A percentile compares a stretch with the other conserved stretches of the same genome.
Evolutionary conservation across 2,113 vertebrate species (phyloP).

Genomic region (Motacilla tschutschensis): DNA sequence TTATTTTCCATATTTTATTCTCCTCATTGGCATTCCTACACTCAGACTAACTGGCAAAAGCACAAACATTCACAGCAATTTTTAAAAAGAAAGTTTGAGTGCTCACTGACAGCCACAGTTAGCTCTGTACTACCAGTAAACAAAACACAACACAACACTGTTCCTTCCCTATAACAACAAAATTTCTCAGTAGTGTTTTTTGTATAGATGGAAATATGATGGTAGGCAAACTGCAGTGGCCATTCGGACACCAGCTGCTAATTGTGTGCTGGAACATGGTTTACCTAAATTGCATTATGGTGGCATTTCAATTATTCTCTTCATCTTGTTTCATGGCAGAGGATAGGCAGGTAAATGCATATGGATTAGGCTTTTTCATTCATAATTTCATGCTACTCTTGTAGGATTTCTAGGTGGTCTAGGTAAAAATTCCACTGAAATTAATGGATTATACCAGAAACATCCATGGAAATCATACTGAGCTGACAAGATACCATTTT

Average conservation of each 20-base stretch:
- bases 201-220: neutral
- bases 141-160: neutral
- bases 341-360: neutral
- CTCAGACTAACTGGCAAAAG: slow-evolving; percentile 20
- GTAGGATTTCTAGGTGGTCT: neutral
- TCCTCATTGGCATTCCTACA: neutral
- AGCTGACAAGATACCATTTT: neutral
- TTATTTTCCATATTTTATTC: slow-evolving; percentile 48
- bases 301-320: neutral
- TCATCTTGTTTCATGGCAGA: neutral
- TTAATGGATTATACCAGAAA: neutral
- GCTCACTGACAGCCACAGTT: neutral
- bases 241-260: neutral
- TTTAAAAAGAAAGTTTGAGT: neutral
- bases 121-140: neutral
- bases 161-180: neutral
- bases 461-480: neutral
- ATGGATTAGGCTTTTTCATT: neutral
- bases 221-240: neutral
- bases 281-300: neutral
- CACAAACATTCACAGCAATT: slow-evolving; percentile 20
- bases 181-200: neutral
- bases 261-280: neutral
- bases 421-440: neutral
- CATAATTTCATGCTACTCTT: neutral